Percentiles rank a stretch among this genome's conserved stretches.
Evolutionary conservation across 2,113 vertebrate genomes (phyloP).

Genomic region (Pituophis catenifer): DNA sequence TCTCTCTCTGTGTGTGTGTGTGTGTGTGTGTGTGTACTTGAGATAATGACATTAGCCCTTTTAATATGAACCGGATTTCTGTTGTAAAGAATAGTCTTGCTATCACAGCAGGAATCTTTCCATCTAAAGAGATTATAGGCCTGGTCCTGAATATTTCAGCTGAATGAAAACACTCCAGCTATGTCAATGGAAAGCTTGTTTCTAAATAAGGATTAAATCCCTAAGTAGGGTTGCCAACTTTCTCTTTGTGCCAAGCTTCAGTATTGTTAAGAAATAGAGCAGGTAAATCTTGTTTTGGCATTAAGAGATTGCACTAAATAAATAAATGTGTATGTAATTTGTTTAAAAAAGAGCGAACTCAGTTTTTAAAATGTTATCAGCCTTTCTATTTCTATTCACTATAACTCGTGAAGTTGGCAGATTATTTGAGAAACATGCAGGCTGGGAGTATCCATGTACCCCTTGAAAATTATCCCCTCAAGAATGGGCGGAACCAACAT

Average conservation of each 20-base stretch:
- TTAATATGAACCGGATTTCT: constrained; percentile 12
- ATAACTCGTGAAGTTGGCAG: not conserved
- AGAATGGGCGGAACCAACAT: not conserved
- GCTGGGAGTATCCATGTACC: not conserved
- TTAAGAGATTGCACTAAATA: not conserved
- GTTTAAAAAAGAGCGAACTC: not conserved
- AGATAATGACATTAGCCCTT: constrained; percentile 29
- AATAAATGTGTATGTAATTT: not conserved
- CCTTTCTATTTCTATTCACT: too few species aligned
- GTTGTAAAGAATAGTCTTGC: constrained; percentile 2
- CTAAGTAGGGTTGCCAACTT: not conserved
- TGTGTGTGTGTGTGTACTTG: not conserved
- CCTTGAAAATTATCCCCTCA: not conserved
- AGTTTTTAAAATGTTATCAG: not conserved
- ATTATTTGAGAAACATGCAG: not conserved
- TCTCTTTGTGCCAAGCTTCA: not conserved
- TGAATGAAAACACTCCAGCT: not conserved
- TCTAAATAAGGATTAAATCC: constrained; percentile 12
- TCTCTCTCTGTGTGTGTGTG: not conserved
- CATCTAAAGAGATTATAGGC: constrained; percentile 22
- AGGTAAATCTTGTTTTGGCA: not conserved
- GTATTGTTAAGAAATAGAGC: not conserved
- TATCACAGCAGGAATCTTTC: constrained; percentile 2
- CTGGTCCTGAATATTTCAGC: not conserved
- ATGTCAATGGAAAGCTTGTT: not conserved